Evolutionary conservation across 2,888 invertebrate genomes (phyloP), one percentile per base, ranked within the genome.

Genomic region (Lasioglossum figueresi): DNA sequence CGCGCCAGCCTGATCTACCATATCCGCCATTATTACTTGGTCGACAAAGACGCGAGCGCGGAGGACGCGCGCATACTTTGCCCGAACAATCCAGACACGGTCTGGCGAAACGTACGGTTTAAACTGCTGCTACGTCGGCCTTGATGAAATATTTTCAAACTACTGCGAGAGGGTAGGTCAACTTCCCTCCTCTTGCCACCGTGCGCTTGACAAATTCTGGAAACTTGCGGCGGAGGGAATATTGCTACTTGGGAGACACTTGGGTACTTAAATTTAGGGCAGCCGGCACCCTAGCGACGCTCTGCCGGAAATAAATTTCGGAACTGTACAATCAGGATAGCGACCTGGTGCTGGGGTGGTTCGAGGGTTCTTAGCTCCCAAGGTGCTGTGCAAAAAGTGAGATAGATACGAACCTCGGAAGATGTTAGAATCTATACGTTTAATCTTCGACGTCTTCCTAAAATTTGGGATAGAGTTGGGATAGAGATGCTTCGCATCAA

Each of bases 221-320:
- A 68, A 68, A 68, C 68, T 68, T 68, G 37, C 34, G 68, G 68
- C 68, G 68, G 37, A 10, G 68, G 23, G 68, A 68, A 68, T 68
- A 68, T 79, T 68, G 80, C 79, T 74, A 45, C 82, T 73, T 56
- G 68, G 80, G 74, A 82, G 68, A 56, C 80, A 68, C 37, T 68
- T 73, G 80, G 68, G 45, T 82, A 82, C 79, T 80, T 79, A 74
- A 79, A 82, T 82, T 82, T 80, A 82, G 68, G 80, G 80, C 43
- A 40, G 52, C 56, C 23, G 48, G n/a, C 73, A 37, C 80, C 80
- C 73, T 74, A 74, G 73, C 73, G 70, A 56, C 68, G 74, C 45
- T 16, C 37, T n/a, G 27, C 52, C 2, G 16, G 56, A 31, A 31
- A 52, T 79, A 82, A 37, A 74, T 82, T 80, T 74, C 56, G 43